phyloP scores from a whole-genome alignment of 1,140 invertebrate species.

The Anastrepha obliqua region DNA sequence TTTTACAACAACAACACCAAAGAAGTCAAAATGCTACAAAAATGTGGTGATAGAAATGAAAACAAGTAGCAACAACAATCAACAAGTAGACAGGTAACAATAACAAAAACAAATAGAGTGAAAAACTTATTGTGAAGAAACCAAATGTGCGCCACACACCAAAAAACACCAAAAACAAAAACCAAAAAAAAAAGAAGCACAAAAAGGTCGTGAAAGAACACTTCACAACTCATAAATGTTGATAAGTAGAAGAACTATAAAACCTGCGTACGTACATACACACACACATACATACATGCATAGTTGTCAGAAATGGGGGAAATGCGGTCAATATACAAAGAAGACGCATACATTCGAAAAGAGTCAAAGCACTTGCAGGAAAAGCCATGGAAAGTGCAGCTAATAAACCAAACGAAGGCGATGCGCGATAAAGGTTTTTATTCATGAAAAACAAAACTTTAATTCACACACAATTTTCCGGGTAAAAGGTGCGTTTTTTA shows the following conservation, averaged over 20 bases:
- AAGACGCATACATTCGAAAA: neutral
- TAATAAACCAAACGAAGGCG: neutral
- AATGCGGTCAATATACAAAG: neutral
- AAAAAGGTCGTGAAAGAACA: conserved; percentile 41
- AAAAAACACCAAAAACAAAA: too few relatives aligned
- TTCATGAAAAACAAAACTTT: too few relatives aligned
- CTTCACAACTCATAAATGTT: conserved; percentile 43
- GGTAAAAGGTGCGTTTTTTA: too few relatives aligned
- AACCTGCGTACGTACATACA: neutral
- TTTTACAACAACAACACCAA: conserved; percentile 22
- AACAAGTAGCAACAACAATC: conserved; percentile 51
- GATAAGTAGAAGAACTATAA: conserved; percentile 36
- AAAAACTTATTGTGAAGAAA: neutral
- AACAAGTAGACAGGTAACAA: conserved; percentile 29
- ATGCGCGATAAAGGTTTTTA: neutral
- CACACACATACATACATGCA: too few relatives aligned
- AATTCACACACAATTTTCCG: too few relatives aligned
- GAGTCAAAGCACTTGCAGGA: conserved; percentile 15
- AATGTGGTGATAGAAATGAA: conserved; percentile 16
- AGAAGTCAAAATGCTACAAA: conserved; percentile 50
- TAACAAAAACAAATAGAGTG: conserved; percentile 21
- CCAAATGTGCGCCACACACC: neutral
- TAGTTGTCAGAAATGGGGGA: neutral
- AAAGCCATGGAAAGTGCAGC: neutral
- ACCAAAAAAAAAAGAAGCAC: neutral